phyloP scores from a whole-genome alignment of 2,797 vertebrate genomes.

The Todus mexicanus region DNA sequence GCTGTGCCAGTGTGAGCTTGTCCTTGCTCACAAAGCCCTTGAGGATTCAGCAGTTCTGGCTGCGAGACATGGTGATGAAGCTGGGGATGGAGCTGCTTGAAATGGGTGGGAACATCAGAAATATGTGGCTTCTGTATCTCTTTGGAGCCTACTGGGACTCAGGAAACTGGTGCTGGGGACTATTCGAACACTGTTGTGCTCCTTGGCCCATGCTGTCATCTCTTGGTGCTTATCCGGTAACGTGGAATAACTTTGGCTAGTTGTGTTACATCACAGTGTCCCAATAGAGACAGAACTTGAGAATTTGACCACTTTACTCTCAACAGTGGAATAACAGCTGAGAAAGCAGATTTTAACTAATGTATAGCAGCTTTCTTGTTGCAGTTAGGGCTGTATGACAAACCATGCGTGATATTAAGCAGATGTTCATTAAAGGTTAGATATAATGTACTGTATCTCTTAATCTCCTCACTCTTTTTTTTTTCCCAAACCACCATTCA shows the following conservation, averaged over 20 bases:
- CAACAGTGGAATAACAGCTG: neutral
- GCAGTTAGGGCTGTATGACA: neutral
- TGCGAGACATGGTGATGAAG: neutral
- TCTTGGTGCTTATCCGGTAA: neutral
- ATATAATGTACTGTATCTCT: neutral
- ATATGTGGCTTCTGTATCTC: neutral
- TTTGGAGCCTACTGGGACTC: neutral
- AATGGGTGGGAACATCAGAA: neutral
- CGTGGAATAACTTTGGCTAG: neutral
- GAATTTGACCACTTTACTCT: neutral
- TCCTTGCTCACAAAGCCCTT: neutral
- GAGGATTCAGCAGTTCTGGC: neutral
- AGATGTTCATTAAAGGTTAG: neutral
- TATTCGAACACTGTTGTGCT: neutral
- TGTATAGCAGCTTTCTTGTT: neutral
- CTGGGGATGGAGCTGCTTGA: neutral
- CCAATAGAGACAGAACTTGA: neutral
- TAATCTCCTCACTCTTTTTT: neutral
- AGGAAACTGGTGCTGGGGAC: neutral
- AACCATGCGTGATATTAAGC: neutral
- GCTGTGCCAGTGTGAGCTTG: neutral
- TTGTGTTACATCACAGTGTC: accelerated
- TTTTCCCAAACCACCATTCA: neutral
- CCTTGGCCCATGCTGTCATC: neutral
- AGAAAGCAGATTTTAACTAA: neutral